Evolutionary conservation across 2,797 vertebrate genomes (phyloP).

Genomic region (Myoxocephalus aenaeus): DNA sequence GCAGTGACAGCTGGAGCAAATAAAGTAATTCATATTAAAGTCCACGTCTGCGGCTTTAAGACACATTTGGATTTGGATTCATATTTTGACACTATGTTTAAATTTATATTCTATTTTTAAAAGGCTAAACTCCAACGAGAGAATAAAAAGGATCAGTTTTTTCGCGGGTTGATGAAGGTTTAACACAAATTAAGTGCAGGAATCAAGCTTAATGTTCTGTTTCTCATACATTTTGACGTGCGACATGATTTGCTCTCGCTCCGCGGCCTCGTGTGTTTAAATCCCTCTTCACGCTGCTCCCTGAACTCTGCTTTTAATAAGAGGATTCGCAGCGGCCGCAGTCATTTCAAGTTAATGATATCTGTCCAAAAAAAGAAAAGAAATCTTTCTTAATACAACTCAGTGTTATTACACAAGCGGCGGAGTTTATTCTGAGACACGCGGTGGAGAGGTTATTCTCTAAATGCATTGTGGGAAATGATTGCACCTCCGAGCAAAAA

Average conservation of each 20-base stretch:
- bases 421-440: neutral
- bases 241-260: neutral
- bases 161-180: too few relatives aligned
- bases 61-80: too few relatives aligned
- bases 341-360: conserved; percentile 23
- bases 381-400: conserved; percentile 33
- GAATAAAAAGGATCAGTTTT: neutral
- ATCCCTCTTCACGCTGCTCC: neutral
- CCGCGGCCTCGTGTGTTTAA: neutral
- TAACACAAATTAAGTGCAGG: neutral
- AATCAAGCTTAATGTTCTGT: neutral
- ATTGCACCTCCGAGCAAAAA: too few relatives aligned
- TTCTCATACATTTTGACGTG: too few relatives aligned
- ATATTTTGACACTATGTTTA: too few relatives aligned
- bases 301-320: conserved; percentile 49
- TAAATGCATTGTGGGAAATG: neutral
- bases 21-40: too few relatives aligned
- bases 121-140: neutral
- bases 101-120: neutral
- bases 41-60: too few relatives aligned
- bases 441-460: neutral
- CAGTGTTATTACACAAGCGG: conserved; percentile 44
- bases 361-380: conserved; percentile 18
- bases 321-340: conserved; percentile 42
- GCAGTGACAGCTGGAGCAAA: too few relatives aligned